These are phyloP conservation scores for Eueides isabella DNA, from an alignment of 1,140 invertebrate species.

Conservation along the genomic window DNA sequence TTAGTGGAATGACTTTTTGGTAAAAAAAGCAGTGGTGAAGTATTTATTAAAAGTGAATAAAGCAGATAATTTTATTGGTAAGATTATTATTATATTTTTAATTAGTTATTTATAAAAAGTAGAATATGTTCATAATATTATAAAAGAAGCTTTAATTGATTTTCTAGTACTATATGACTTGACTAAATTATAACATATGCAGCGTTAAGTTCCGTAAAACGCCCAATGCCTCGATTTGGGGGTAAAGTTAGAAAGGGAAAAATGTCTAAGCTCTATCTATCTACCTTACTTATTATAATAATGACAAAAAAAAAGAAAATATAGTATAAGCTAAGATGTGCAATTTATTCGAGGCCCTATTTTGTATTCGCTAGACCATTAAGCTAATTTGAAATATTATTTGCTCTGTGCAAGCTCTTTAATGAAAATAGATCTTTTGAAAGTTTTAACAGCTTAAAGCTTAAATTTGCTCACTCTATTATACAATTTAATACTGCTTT, in stretches of 20 bases:
- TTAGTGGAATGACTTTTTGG: not conserved
- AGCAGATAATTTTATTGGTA: not conserved
- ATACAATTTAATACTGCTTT: not conserved
- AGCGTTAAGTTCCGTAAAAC: too few species aligned
- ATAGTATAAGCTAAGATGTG: too few species aligned
- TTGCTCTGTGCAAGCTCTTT: not conserved
- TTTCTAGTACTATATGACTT: not conserved
- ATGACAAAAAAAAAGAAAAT: too few species aligned
- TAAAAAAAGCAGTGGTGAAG: not conserved
- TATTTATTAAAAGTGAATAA: not conserved
- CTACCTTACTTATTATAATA: too few species aligned
- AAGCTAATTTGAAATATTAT: constrained; percentile 2
- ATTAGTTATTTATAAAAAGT: too few species aligned
- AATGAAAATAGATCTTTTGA: not conserved
- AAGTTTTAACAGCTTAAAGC: constrained; percentile 9
- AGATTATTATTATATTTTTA: not conserved
- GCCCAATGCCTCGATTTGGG: too few species aligned
- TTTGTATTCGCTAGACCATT: not conserved
- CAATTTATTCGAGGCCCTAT: too few species aligned
- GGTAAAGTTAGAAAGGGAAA: too few species aligned
- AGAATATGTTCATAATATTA: too few species aligned
- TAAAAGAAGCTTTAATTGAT: too few species aligned
- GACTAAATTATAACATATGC: not conserved
- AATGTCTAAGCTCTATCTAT: too few species aligned
- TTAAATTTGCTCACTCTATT: not conserved